These are phyloP conservation scores for Drosophila nebulosa DNA, from an alignment of 1,140 invertebrate genomes.

Conservation along the genomic window DNA sequence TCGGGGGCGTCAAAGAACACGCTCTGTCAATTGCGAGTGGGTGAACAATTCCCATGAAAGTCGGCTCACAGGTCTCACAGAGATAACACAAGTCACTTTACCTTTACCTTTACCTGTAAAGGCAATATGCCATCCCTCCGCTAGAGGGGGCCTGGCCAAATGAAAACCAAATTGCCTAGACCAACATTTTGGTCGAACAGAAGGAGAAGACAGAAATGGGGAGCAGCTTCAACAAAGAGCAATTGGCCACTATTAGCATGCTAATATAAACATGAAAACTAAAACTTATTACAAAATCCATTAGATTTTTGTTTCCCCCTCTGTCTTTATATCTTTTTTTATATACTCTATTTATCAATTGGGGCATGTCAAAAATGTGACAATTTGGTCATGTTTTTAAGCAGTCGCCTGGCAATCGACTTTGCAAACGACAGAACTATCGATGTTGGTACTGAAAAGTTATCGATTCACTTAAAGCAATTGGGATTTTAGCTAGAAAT, in stretches of 20 bases:
- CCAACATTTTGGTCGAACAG: constrained; percentile 43
- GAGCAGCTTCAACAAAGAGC: background rate
- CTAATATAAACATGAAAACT: constrained; percentile 78
- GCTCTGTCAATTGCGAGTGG: constrained; percentile 15
- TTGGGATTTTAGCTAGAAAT: too few relatives aligned
- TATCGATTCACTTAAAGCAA: too few relatives aligned
- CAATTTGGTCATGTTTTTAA: too few relatives aligned
- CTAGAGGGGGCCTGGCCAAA: constrained; percentile 6
- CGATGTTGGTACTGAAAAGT: too few relatives aligned
- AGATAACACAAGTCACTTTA: constrained; percentile 36
- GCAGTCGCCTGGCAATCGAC: too few relatives aligned
- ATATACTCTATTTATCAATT: background rate
- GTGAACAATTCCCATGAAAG: constrained; percentile 59
- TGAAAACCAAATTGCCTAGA: constrained; percentile 50
- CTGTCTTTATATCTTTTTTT: background rate
- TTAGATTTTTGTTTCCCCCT: constrained; percentile 43
- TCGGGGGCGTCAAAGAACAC: constrained; percentile 54
- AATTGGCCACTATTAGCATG: constrained; percentile 68
- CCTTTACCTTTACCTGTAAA: background rate
- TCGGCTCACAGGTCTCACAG: background rate
- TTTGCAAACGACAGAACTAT: too few relatives aligned
- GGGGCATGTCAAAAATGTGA: background rate
- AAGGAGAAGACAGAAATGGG: background rate
- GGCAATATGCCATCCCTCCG: background rate
- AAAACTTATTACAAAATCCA: constrained; percentile 76